Evolutionary conservation across 2,888 invertebrate genomes (phyloP).

Genomic region (Oscheius sp.): DNA sequence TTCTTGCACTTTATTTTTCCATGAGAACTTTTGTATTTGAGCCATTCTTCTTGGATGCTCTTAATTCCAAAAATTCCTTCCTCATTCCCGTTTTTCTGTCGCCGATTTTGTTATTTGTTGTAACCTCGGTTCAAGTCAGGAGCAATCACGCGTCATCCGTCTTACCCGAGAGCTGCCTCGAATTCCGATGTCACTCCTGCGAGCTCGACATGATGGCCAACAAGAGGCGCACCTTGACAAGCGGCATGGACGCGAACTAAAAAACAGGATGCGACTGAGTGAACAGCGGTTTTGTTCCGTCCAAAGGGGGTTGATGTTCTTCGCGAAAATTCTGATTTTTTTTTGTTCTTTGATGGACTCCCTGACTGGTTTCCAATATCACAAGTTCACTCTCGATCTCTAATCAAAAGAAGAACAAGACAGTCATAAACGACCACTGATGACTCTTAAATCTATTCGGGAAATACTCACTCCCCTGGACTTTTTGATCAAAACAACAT

Average conservation of each 20-base stretch:
- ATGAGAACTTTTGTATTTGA: neutral
- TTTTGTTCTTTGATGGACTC: no score
- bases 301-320: no score
- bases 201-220: constrained; percentile 17
- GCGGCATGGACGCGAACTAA: neutral
- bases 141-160: constrained; percentile 23
- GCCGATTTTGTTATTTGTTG: neutral
- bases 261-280: constrained; percentile 3
- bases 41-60: neutral
- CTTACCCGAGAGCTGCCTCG: constrained; percentile 22
- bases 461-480: no score
- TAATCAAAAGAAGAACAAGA: no score
- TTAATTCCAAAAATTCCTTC: no score
- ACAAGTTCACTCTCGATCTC: no score
- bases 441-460: no score
- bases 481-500: no score
- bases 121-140: constrained; percentile 4
- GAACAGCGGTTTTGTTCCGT: neutral
- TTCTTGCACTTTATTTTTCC: neutral
- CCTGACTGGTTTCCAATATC: no score
- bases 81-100: no score
- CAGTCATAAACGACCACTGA: no score
- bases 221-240: constrained; percentile 10
- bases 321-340: no score
- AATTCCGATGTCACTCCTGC: constrained; percentile 25